Evolutionary conservation across 2,888 invertebrate species (phyloP).

Genomic region (Sphecodes monilicornis): DNA sequence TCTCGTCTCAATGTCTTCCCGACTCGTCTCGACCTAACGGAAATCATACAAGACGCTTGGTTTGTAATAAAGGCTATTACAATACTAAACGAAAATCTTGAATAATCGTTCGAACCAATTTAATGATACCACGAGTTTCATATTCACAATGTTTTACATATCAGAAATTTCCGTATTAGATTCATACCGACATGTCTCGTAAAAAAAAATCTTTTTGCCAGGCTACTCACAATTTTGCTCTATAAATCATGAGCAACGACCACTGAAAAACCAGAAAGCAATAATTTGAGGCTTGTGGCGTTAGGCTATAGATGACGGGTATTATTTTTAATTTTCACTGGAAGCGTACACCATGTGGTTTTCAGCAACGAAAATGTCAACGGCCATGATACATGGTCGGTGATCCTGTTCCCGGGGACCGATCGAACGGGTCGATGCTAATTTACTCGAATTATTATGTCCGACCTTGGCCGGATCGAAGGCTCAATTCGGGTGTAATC

Average conservation of each 20-base stretch:
- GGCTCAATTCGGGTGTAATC: constrained; percentile 70
- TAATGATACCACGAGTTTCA: background rate
- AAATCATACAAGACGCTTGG: too few species aligned
- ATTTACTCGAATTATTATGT: constrained; percentile 69
- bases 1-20: too few species aligned
- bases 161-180: background rate
- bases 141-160: too few species aligned
- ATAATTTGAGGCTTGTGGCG: background rate
- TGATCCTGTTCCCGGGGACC: constrained; percentile 9
- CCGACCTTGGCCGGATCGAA: constrained; percentile 66
- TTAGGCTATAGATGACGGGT: background rate
- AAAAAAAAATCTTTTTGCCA: background rate
- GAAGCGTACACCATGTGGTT: background rate
- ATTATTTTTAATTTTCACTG: constrained; percentile 9
- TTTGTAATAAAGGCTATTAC: too few species aligned
- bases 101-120: background rate
- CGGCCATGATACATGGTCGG: constrained; percentile 13
- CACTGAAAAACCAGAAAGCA: background rate
- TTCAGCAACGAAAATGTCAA: constrained; percentile 35
- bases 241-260: background rate
- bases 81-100: too few species aligned
- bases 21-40: too few species aligned
- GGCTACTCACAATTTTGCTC: background rate
- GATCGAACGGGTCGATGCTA: constrained; percentile 61
- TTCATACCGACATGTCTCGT: background rate